These are phyloP conservation scores for Hanleya hanleyi DNA, from an alignment of 2,888 invertebrate species.

Conservation along the genomic window DNA sequence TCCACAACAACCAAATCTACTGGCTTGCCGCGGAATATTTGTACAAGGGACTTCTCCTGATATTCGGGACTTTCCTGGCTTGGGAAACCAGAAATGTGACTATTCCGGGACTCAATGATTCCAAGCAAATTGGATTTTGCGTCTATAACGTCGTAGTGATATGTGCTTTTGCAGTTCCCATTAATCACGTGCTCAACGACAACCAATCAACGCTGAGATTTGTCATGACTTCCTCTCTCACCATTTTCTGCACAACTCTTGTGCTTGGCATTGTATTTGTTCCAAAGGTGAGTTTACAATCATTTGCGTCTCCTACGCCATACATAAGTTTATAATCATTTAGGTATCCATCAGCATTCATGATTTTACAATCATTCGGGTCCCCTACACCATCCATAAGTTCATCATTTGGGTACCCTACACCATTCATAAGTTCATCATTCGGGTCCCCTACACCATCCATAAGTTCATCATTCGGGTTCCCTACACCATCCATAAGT, in stretches of 20 bases:
- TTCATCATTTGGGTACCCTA: too few species aligned
- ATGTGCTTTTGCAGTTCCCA: constrained; percentile 48
- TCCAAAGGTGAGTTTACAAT: constrained; percentile 59
- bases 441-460: too few species aligned
- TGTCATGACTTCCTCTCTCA: constrained; percentile 39
- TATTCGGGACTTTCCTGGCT: constrained; percentile 58
- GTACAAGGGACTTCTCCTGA: constrained; percentile 53
- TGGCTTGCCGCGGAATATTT: constrained; percentile 49
- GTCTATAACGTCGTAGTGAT: constrained; percentile 57
- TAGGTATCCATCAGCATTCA: too few species aligned
- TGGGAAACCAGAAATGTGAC: constrained; percentile 54
- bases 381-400: too few species aligned
- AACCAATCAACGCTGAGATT: constrained; percentile 43
- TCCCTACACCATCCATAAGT: too few species aligned
- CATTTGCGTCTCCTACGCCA: too few species aligned
- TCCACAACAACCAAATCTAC: constrained; percentile 31
- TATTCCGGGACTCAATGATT: constrained; percentile 55
- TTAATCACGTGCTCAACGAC: constrained; percentile 39
- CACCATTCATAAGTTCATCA: too few species aligned
- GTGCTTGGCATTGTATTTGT: constrained; percentile 52
- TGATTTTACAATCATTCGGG: too few species aligned
- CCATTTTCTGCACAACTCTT: constrained; percentile 51
- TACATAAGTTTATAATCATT: too few species aligned
- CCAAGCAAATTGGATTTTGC: constrained; percentile 54
- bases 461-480: too few species aligned